These are phyloP conservation scores for Mycteria americana DNA, from an alignment of 2,797 vertebrate genomes.

Conservation along the genomic window DNA sequence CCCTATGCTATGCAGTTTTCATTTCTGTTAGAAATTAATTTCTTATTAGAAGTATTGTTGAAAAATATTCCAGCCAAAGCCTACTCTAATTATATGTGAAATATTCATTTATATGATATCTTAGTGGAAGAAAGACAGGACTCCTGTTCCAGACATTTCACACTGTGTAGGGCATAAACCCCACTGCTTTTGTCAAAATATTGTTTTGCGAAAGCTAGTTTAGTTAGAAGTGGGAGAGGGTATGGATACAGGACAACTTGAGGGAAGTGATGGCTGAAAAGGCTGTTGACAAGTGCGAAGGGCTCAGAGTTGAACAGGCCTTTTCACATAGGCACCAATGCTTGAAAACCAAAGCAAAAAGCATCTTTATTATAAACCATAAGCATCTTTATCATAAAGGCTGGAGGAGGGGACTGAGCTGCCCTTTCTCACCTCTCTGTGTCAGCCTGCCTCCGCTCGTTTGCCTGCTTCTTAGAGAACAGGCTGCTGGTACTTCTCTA, in stretches of 20 bases:
- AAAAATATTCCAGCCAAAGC: not conserved
- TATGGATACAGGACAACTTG: not conserved
- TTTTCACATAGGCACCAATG: not conserved
- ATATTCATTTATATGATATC: not conserved
- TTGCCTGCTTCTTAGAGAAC: not conserved
- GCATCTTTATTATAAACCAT: not conserved
- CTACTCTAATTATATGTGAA: not conserved
- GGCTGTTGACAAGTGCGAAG: not conserved
- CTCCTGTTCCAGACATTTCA: not conserved
- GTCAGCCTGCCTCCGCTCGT: rapidly evolving
- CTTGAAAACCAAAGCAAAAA: not conserved
- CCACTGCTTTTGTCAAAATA: not conserved
- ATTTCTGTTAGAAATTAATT: not conserved
- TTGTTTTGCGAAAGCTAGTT: not conserved
- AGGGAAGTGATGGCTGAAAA: not conserved
- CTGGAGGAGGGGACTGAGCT: not conserved
- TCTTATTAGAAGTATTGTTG: not conserved
- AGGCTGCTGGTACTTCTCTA: not conserved
- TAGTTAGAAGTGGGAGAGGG: not conserved
- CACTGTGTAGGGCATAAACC: not conserved
- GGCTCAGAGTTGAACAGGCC: not conserved
- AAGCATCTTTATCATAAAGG: not conserved
- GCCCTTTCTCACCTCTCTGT: not conserved
- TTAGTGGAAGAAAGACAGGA: not conserved
- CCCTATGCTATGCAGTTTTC: not conserved